These are phyloP conservation scores for Condylostylus longicornis DNA, from an alignment of 1,140 invertebrate species.

Conservation along the genomic window DNA sequence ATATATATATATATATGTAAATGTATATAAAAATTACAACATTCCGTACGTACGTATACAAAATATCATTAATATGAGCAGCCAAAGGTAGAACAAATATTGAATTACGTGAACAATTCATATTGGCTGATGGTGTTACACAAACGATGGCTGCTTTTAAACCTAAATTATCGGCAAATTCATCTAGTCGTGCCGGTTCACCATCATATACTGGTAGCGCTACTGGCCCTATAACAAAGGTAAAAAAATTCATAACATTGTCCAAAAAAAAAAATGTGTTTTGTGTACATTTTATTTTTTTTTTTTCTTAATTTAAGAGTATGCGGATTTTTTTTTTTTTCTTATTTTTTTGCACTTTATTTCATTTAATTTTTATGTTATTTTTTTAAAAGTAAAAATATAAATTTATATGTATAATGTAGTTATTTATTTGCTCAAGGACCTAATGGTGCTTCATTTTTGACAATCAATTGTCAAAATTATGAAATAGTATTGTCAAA, in stretches of 20 bases:
- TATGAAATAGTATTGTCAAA: too few species aligned
- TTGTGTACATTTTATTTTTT: neutral
- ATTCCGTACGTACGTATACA: too few species aligned
- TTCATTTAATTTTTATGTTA: too few species aligned
- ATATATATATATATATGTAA: too few species aligned
- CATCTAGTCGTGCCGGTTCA: constrained; percentile 41
- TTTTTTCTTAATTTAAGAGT: neutral
- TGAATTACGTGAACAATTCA: constrained; percentile 96
- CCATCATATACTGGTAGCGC: constrained; percentile 47
- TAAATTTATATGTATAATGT: too few species aligned
- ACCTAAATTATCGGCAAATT: constrained; percentile 65
- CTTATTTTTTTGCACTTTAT: too few species aligned
- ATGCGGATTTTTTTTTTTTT: too few species aligned
- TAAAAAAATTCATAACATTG: constrained; percentile 35
- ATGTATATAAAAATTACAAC: too few species aligned
- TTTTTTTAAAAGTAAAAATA: too few species aligned
- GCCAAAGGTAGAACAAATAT: constrained; percentile 99
- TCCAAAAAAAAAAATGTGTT: neutral
- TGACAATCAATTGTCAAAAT: too few species aligned
- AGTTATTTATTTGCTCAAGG: too few species aligned
- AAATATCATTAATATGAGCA: constrained; percentile 33
- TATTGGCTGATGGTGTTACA: constrained; percentile 91
- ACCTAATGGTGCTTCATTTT: too few species aligned
- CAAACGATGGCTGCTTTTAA: constrained; percentile 95
- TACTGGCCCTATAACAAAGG: constrained; percentile 86